Evolutionary conservation across 2,888 invertebrate genomes (phyloP).

Genomic region (Drosophila birchii): DNA sequence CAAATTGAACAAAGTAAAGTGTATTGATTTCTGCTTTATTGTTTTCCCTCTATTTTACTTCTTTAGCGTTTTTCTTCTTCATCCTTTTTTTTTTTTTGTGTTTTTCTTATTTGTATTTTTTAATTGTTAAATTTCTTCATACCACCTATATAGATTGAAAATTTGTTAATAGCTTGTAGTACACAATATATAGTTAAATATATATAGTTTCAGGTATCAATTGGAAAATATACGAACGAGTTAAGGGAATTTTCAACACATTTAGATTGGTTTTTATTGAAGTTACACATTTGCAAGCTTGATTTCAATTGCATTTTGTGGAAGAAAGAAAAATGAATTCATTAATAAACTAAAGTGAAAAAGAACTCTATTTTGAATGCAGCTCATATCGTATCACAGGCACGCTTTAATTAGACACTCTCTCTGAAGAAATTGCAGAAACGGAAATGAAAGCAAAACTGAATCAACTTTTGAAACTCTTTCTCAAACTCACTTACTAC

Average conservation of each 20-base stretch:
- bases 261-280: conserved; percentile 54
- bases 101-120: conserved; percentile 16
- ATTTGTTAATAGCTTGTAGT: conserved; percentile 68
- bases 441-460: conserved; percentile 4
- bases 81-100: background rate
- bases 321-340: conserved; percentile 57
- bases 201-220: conserved; percentile 64
- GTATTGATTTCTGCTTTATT: conserved; percentile 42
- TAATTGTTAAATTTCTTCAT: conserved; percentile 30
- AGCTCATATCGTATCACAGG: conserved; percentile 85
- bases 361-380: conserved; percentile 51
- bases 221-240: conserved; percentile 66
- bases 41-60: conserved; percentile 22
- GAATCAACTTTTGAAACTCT: background rate
- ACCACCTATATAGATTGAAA: conserved; percentile 53
- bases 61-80: conserved; percentile 8
- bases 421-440: conserved; percentile 21
- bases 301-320: conserved; percentile 40
- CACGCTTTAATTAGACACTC: conserved; percentile 80
- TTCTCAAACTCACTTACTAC: conserved; percentile 56
- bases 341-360: conserved; percentile 26
- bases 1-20: conserved; percentile 56
- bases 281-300: conserved; percentile 55
- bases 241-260: conserved; percentile 62
- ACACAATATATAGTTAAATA: conserved; percentile 55